Evolutionary conservation across 2,888 invertebrate genomes (phyloP).

Genomic region (Rambutsinella grinnellia): DNA sequence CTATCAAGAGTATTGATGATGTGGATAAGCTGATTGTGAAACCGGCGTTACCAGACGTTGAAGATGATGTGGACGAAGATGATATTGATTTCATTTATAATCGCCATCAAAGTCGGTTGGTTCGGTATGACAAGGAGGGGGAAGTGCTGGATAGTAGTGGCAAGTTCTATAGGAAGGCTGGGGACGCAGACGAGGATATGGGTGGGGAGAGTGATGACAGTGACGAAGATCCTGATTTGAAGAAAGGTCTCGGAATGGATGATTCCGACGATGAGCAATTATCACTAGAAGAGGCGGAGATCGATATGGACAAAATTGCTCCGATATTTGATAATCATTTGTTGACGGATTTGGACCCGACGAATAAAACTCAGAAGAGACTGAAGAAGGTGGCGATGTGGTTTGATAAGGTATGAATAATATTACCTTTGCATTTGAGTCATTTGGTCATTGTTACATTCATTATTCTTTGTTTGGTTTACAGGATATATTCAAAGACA

Average conservation of each 20-base stretch:
- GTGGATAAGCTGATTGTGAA: constrained; percentile 75
- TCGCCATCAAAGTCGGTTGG: constrained; percentile 72
- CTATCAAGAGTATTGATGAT: constrained; percentile 68
- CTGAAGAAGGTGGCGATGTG: constrained; percentile 86
- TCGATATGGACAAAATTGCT: constrained; percentile 54
- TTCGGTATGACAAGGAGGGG: constrained; percentile 68
- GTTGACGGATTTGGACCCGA: constrained; percentile 83
- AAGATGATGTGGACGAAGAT: constrained; percentile 75
- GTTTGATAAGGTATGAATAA: constrained; percentile 78
- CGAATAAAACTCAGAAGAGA: constrained; percentile 80
- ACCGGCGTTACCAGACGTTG: constrained; percentile 77
- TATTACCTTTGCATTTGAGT: not conserved
- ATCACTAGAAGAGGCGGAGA: constrained; percentile 39
- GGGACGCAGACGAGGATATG: constrained; percentile 60
- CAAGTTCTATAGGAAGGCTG: constrained; percentile 65
- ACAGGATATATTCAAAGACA: constrained; percentile 81
- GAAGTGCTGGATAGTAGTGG: constrained; percentile 69
- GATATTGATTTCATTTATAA: constrained; percentile 68
- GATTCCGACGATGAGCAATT: constrained; percentile 32
- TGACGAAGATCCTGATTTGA: constrained; percentile 69
- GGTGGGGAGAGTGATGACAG: constrained; percentile 66
- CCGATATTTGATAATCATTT: constrained; percentile 73
- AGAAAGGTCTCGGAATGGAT: constrained; percentile 39
- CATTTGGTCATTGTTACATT: not conserved
- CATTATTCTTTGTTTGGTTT: not conserved